Percentiles rank a stretch among this genome's conserved stretches.
These are phyloP conservation scores for Parthenolecanium corni DNA, from an alignment of 2,888 invertebrate genomes.

Conservation along the genomic window DNA sequence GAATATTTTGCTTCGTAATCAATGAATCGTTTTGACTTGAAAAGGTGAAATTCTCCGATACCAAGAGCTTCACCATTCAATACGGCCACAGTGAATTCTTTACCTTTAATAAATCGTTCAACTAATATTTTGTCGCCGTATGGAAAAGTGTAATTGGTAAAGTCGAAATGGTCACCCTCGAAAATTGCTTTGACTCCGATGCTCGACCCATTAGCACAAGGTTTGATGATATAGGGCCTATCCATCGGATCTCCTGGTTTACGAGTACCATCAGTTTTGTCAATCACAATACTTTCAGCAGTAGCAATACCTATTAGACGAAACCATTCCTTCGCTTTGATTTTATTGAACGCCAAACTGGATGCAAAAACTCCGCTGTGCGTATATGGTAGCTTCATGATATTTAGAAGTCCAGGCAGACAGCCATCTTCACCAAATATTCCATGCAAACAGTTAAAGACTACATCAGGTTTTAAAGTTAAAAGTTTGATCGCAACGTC, in stretches of 20 bases:
- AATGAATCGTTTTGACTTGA: not conserved
- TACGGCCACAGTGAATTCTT: not conserved
- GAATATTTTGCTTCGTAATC: not conserved
- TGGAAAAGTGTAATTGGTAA: no score
- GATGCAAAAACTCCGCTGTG: not conserved
- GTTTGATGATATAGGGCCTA: not conserved
- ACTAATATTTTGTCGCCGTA: not conserved
- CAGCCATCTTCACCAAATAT: not conserved
- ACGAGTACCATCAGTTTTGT: not conserved
- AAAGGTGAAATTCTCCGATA: not conserved
- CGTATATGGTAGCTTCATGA: not conserved
- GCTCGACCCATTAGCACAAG: slow-evolving; percentile 1
- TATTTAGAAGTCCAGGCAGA: not conserved
- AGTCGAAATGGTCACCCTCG: not conserved
- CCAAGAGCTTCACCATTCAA: not conserved
- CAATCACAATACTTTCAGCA: not conserved
- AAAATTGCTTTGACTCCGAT: not conserved
- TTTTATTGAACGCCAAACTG: not conserved
- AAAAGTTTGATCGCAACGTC: not conserved
- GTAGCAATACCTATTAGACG: not conserved
- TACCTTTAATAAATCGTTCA: not conserved
- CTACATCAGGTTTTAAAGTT: not conserved
- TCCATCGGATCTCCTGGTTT: not conserved
- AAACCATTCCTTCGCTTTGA: not conserved
- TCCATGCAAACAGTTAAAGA: not conserved